A percentile compares a stretch with the other conserved stretches of the same genome.
Evolutionary conservation across 2,113 vertebrate genomes (phyloP).

Genomic region (Hemibagrus wyckioides): DNA sequence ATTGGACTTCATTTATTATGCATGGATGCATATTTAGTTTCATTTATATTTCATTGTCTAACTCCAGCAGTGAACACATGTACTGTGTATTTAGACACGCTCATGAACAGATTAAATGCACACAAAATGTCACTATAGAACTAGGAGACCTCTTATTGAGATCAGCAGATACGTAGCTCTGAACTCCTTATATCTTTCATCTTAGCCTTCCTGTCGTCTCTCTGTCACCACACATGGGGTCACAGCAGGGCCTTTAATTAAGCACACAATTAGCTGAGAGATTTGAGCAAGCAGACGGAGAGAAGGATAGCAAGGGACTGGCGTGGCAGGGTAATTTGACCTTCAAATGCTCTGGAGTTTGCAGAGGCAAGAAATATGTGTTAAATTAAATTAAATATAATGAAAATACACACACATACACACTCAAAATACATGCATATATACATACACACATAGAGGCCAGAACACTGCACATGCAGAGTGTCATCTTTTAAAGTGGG

Average conservation of each 20-base stretch:
- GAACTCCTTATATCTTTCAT: slow-evolving; percentile 49
- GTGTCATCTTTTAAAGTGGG: too few species aligned
- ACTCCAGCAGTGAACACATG: neutral
- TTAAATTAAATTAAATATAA: neutral
- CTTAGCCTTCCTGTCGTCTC: slow-evolving; percentile 21
- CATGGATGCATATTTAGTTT: too few species aligned
- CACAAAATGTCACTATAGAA: neutral
- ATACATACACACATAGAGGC: slow-evolving; percentile 8
- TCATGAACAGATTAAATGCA: neutral
- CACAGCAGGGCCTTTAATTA: slow-evolving; percentile 52
- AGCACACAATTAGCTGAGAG: slow-evolving; percentile 41
- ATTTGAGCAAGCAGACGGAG: slow-evolving; percentile 13
- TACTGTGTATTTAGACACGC: neutral
- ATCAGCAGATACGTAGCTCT: slow-evolving; percentile 39
- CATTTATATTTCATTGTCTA: neutral
- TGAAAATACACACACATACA: neutral
- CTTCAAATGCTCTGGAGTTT: slow-evolving; percentile 46
- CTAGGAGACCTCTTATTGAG: neutral
- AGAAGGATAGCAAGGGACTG: slow-evolving; percentile 40
- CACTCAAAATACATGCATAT: neutral
- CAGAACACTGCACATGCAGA: slow-evolving; percentile 3
- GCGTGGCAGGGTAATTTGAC: slow-evolving; percentile 25
- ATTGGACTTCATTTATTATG: too few species aligned
- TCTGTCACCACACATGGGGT: slow-evolving; percentile 44
- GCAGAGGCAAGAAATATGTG: slow-evolving; percentile 10